Base-by-base conservation (phyloP, 2,888 invertebrate genomes). In the Lasioglossum zephyrum region DNA sequence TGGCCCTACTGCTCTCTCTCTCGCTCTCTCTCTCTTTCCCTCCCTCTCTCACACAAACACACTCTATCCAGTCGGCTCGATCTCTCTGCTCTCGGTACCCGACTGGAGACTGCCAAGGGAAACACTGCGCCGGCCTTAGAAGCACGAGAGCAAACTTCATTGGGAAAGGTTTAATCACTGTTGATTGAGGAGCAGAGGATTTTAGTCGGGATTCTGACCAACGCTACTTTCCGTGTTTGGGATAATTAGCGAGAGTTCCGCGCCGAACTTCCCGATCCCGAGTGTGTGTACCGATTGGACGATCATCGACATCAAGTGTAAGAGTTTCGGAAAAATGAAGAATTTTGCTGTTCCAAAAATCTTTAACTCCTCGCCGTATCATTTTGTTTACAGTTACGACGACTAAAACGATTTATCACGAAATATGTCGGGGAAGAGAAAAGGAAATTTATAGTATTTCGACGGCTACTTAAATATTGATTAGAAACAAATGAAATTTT, bases 111-210 rank as follows among this genome's bases (percentile, higher is more conserved):
- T 63, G 31, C 63, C 31, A 63, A 63, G 63, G 31, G 63, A 63
- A 63, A 39, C 36, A 70, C 70, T 11, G n/a, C 70, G n/a, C 11
- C 13, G 70, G 41, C 39, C 41, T 70, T 70, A 70, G 39, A 39
- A 39, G 11, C 39, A n/a, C 70, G 4, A 41, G 41, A 41, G 70
- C 70, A 41, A 41, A 70, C 41, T 70, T 41, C 41, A 70, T 41
- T 70, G 41, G 70, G 66, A 39, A 69, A 39, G 66, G 36, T 69
- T 69, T 69, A 69, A 69, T 69, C 66, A 69, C 66, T 39, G 39
- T 36, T 69, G 36, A 69, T 69, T 69, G 36, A 39, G 36, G 66
- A 69, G 36, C 36, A 6, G 66, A 69, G 66, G 39, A 63, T 63
- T 69, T 69, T 69, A 39, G 22, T 22, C 36, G 66, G 22, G 66